These are phyloP conservation scores for Hyposmocoma kahamanoa DNA, from an alignment of 1,140 invertebrate genomes.

Conservation along the genomic window DNA sequence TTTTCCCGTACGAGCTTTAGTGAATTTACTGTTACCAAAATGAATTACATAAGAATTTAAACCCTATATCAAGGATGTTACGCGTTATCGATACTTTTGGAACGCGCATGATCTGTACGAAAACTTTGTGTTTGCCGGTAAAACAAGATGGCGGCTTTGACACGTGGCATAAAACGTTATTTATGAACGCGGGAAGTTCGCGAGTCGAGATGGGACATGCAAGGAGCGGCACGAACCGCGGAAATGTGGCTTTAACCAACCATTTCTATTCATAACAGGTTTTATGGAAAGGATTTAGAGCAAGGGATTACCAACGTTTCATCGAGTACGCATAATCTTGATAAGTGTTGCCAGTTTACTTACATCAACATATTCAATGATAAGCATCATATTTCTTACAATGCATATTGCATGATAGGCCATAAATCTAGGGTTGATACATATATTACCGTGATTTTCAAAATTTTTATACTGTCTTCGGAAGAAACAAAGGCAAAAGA, in stretches of 20 bases:
- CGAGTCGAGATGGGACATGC: conserved; percentile 57
- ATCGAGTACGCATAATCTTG: background rate
- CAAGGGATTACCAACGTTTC: conserved; percentile 1
- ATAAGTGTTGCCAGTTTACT: background rate
- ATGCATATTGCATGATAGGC: too few species aligned
- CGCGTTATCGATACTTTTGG: conserved; percentile 26
- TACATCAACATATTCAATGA: background rate
- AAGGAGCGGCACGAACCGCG: conserved; percentile 57
- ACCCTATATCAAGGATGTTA: conserved; percentile 37
- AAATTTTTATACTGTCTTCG: too few species aligned
- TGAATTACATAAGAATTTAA: conserved; percentile 25
- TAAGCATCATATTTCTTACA: too few species aligned
- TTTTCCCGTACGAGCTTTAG: conserved; percentile 31
- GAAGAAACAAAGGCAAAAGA: too few species aligned
- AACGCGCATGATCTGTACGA: conserved; percentile 11
- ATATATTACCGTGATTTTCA: too few species aligned
- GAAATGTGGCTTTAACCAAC: conserved; percentile 46
- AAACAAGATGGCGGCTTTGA: conserved; percentile 57
- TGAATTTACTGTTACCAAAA: conserved; percentile 24
- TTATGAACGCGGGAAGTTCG: conserved; percentile 58
- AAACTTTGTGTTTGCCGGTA: conserved; percentile 29
- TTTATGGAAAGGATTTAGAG: conserved; percentile 27
- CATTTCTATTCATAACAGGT: conserved; percentile 59
- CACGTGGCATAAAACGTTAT: conserved; percentile 65
- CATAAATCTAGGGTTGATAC: too few species aligned